Percentiles rank a stretch among this genome's conserved stretches.
Evolutionary conservation across 2,797 vertebrate species (phyloP).

Genomic region (Cephalopachus bancanus): DNA sequence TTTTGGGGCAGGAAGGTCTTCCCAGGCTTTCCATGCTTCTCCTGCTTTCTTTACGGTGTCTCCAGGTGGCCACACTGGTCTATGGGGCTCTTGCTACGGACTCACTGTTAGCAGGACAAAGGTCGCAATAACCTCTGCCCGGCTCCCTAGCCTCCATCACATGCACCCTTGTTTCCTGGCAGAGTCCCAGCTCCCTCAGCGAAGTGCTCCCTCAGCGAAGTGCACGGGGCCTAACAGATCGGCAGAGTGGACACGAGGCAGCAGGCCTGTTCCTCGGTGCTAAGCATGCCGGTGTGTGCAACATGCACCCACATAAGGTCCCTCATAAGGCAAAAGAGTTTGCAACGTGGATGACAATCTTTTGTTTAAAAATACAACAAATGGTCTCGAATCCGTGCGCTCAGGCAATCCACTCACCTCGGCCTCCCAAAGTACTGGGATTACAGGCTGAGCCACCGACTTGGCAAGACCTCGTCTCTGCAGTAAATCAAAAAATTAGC

Average conservation of each 20-base stretch:
- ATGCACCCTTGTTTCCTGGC: slow-evolving; percentile 93
- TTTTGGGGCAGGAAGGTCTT: slow-evolving; percentile 97
- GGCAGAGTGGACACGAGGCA: slow-evolving; percentile 92
- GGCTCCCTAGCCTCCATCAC: slow-evolving; percentile 96
- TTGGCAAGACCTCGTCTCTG: too few species aligned
- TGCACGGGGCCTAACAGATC: slow-evolving; percentile 82
- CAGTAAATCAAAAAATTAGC: too few species aligned
- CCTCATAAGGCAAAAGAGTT: not conserved
- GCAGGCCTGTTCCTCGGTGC: slow-evolving; percentile 78
- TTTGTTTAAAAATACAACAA: not conserved
- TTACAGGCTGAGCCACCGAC: too few species aligned
- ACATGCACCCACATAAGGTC: not conserved
- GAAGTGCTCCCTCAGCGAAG: slow-evolving; percentile 96
- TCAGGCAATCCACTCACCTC: too few species aligned
- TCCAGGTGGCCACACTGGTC: slow-evolving; percentile 93
- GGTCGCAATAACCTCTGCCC: slow-evolving; percentile 94
- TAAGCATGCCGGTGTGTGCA: not conserved
- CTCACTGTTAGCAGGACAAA: slow-evolving; percentile 96
- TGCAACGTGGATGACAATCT: not conserved
- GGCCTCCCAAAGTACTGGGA: too few species aligned
- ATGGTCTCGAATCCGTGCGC: not conserved
- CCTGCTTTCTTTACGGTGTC: slow-evolving; percentile 95
- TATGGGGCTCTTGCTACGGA: slow-evolving; percentile 97
- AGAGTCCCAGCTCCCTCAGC: slow-evolving; percentile 95
- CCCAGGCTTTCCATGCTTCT: slow-evolving; percentile 97